A percentile compares a stretch with the other conserved stretches of the same genome.
These are phyloP conservation scores for Stegostoma tigrinum DNA, from an alignment of 2,113 vertebrate genomes.

Conservation along the genomic window DNA sequence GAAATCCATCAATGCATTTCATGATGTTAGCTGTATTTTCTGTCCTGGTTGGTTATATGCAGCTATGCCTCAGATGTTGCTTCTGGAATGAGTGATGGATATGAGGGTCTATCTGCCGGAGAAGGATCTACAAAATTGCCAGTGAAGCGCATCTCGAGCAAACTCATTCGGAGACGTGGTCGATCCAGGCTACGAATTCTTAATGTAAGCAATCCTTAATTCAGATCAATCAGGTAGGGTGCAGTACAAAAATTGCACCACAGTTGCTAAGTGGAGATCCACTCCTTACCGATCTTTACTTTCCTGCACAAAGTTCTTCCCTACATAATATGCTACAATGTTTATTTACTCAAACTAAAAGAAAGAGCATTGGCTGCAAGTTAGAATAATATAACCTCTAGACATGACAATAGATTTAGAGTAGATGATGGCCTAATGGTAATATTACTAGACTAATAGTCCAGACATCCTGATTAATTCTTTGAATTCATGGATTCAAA, in stretches of 20 bases:
- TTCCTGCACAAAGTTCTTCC: neutral
- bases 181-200: slow-evolving; percentile 78
- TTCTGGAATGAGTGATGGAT: slow-evolving; percentile 75
- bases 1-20: neutral
- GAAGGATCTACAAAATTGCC: slow-evolving; percentile 52
- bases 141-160: slow-evolving; percentile 50
- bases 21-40: neutral
- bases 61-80: slow-evolving; percentile 80
- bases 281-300: neutral
- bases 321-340: neutral
- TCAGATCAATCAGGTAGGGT: neutral
- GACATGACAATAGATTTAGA: neutral
- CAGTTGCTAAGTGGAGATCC: neutral
- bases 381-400: neutral
- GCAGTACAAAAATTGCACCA: neutral
- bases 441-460: too few species aligned
- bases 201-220: slow-evolving; percentile 57
- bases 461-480: too few species aligned
- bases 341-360: neutral
- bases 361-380: neutral
- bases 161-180: slow-evolving; percentile 65
- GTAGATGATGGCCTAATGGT: too few species aligned
- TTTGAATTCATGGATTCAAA: too few species aligned
- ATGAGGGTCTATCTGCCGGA: slow-evolving; percentile 62
- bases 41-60: neutral